Base-by-base conservation (phyloP, 2,888 invertebrate species). In the Noctua fimbriata region DNA sequence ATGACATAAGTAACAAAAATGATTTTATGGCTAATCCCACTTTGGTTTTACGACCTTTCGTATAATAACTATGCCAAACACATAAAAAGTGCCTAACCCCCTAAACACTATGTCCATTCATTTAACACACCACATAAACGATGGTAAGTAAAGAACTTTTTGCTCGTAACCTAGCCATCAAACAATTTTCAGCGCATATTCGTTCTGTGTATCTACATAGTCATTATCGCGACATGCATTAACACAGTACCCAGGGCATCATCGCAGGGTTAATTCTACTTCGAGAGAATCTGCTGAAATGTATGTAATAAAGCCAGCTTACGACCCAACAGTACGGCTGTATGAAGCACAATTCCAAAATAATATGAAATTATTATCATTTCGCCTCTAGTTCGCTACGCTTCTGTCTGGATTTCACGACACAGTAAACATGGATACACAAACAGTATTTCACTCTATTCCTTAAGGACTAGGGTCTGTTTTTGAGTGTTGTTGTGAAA, bases 331-430 rank as follows among this genome's bases (percentile, higher is more conserved):
- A 76, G 78, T 80, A 85, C 82, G 83, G 84, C 86, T 84, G 83
- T 81, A 82, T 83, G 88, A 81, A 83, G 88, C 88, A 90, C 88
- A 89, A 89, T 90, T 86, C 86, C 89, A 89, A 89, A 89, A 89
- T 89, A 89, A 89, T 89, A 89, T 89, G 89, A 89, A 89, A 89
- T 89, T 89, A 89, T 89, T 89, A 86, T 89, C 85, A 90, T 89
- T 89, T 87, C 74, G 81, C 82, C 75, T 86, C 80, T 90, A 89
- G 75, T 85, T 83, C 83, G 73, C 86, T 63, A 76, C 83, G 77
- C 83, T 81, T 81, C 81, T 87, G 78, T 81, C 82, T 86, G 89
- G 76, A 83, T 87, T 89, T 89, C 83, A 87, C 87, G 87, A 87
- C 65, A 86, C 89, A 89, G 83, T 85, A 88, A 88, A 86, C 86